Base-by-base conservation (phyloP, 2,888 invertebrate genomes). In the Girardia tigrina region DNA sequence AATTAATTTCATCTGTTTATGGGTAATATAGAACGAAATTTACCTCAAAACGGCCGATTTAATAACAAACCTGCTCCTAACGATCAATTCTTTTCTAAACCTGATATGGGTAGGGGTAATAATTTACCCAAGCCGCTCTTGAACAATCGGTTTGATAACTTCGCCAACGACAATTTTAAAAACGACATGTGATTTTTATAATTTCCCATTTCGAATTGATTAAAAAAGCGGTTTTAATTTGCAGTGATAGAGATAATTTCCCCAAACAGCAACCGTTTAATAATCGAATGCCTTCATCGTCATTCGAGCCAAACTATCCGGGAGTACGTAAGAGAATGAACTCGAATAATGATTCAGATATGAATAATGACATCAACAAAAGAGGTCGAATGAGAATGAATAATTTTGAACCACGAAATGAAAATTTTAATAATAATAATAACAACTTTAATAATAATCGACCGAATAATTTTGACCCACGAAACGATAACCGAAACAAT, bases 331-430 rank as follows among this genome's bases (percentile, higher is more conserved):
- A 56, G n/a, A 56, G 56, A n/a, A 56, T 20, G 6, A 20, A 20
- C 23, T 20, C 23, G 8, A 23, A 56, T n/a, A 56, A 4, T 56
- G 56, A 56, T 6, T 23, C n/a, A 56, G 56, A 56, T 56, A 56
- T n/a, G n/a, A n/a, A n/a, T n/a, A n/a, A n/a, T n/a, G n/a, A n/a
- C n/a, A n/a, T 20, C n/a, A 56, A n/a, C n/a, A 56, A 23, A 23
- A 56, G 56, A 56, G 56, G 56, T 2, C 56, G 56, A 56, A 56
- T 56, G 56, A 56, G n/a, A 56, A 56, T 56, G 56, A n/a, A 23
- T 56, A 56, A 56, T 56, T 56, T 12, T 56, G 56, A 56, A 56
- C 6, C 4, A 6, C n/a, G 56, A 23, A 56, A 8, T 56, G 56
- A 56, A 16, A 36, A 36, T 12, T 36, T 16, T 8, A 36, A 16